Evolutionary conservation across 2,797 vertebrate genomes (phyloP).

Genomic region (Scarus forsteni): DNA sequence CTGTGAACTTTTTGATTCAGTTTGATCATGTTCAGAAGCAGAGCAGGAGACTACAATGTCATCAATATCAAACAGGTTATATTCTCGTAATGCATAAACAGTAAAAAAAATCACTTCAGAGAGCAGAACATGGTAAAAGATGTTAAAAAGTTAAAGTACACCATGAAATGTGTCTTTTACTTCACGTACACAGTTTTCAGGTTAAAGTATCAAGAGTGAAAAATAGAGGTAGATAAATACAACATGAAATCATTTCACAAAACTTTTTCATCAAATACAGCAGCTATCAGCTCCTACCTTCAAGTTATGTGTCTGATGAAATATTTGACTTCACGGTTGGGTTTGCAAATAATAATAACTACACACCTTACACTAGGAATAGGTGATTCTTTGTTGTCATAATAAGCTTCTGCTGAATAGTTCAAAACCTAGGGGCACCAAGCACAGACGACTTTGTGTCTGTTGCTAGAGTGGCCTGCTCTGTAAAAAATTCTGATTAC

Average conservation of each 20-base stretch:
- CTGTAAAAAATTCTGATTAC: too few species aligned
- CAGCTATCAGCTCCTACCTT: too few species aligned
- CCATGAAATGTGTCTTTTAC: not conserved
- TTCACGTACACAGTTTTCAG: not conserved
- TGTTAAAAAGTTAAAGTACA: constrained; percentile 42
- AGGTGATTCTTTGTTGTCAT: too few species aligned
- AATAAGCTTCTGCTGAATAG: too few species aligned
- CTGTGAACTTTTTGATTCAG: constrained; percentile 79
- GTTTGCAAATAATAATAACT: too few species aligned
- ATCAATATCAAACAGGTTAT: constrained; percentile 32
- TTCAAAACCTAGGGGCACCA: too few species aligned
- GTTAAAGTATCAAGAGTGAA: constrained; percentile 23
- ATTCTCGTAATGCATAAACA: constrained; percentile 39
- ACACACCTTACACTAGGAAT: too few species aligned
- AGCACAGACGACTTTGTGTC: too few species aligned
- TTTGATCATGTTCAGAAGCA: constrained; percentile 56
- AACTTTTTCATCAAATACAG: too few species aligned
- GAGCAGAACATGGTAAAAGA: constrained; percentile 25
- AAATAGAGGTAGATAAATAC: constrained; percentile 24
- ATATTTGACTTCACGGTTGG: too few species aligned
- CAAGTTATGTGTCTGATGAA: too few species aligned
- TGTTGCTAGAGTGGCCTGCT: too few species aligned
- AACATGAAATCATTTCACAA: not conserved
- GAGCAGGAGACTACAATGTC: constrained; percentile 42
- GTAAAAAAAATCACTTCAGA: constrained; percentile 24